Conservation (phyloP, 2,113 vertebrate species). For the Scolopax mira region DNA sequence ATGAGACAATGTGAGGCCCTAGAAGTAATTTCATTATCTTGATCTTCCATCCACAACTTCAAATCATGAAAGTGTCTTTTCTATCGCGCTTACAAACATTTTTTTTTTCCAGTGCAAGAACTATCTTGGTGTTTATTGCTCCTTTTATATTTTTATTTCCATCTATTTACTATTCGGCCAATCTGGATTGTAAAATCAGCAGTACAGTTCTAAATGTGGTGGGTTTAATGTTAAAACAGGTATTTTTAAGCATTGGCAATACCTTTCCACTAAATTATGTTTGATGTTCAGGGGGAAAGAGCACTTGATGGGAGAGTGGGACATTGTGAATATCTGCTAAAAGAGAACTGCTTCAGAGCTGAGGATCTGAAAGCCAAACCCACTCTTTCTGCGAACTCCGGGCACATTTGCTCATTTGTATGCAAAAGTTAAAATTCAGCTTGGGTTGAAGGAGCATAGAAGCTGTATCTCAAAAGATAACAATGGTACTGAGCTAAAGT, state of each 20-base stretch:
- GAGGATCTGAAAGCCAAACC: neutral
- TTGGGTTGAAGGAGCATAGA: neutral
- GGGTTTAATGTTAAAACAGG: neutral
- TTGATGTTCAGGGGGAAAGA: neutral
- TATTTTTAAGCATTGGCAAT: neutral
- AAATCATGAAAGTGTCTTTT: neutral
- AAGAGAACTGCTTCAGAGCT: neutral
- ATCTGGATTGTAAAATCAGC: neutral
- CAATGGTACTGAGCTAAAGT: conserved; percentile 2
- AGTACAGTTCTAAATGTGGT: neutral
- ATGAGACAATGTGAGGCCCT: neutral
- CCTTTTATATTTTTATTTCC: neutral
- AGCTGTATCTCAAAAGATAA: conserved; percentile 37
- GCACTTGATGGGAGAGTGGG: neutral
- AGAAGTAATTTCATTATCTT: neutral
- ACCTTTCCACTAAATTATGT: neutral
- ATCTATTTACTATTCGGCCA: neutral
- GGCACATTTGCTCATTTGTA: neutral
- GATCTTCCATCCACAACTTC: neutral
- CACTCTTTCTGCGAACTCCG: neutral
- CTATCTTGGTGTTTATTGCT: neutral
- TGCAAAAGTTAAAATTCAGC: conserved; percentile 9
- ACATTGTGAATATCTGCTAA: neutral
- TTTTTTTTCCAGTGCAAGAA: neutral
- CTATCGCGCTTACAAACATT: neutral